Percentiles rank a stretch among this genome's conserved stretches.
phyloP scores from a whole-genome alignment of 2,113 vertebrate species.

The Larimichthys crocea region DNA sequence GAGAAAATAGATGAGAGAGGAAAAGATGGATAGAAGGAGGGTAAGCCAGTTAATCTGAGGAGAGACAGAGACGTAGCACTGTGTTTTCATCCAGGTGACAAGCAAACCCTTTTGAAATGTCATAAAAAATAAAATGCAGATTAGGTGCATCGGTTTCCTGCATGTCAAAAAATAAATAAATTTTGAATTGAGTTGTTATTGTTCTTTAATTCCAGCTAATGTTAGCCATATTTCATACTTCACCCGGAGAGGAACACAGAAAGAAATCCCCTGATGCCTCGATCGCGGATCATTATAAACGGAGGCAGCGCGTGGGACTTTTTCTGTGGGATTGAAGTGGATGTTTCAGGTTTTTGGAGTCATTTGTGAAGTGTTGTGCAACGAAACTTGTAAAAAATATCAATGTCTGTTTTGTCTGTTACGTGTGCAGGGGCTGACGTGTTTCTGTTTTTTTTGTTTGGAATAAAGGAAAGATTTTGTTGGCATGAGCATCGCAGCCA shows the following conservation, averaged over 20 bases:
- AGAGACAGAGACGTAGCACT: neutral
- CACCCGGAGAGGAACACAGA: neutral
- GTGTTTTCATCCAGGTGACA: neutral
- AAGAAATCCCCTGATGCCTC: neutral
- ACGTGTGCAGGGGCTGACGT: neutral
- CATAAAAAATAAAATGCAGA: conserved; percentile 6
- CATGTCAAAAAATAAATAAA: neutral
- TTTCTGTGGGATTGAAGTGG: neutral
- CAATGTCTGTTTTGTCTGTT: no score
- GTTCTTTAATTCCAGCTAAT: conserved; percentile 22
- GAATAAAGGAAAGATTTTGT: neutral
- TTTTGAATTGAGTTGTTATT: conserved; percentile 12
- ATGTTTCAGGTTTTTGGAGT: neutral
- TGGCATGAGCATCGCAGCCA: neutral
- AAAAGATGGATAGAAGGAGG: conserved; percentile 9
- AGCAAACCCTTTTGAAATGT: conserved; percentile 23
- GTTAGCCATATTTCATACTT: conserved; percentile 1
- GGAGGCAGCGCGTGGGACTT: neutral
- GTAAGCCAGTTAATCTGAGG: neutral
- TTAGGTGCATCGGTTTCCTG: neutral
- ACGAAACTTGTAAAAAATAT: no score
- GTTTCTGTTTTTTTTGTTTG: neutral
- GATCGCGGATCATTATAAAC: neutral
- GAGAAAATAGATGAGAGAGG: conserved; percentile 11
- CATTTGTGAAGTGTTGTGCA: neutral